Percentiles rank a stretch among this genome's conserved stretches.
phyloP scores from a whole-genome alignment of 2,113 vertebrate species.

The Scomber colias region DNA sequence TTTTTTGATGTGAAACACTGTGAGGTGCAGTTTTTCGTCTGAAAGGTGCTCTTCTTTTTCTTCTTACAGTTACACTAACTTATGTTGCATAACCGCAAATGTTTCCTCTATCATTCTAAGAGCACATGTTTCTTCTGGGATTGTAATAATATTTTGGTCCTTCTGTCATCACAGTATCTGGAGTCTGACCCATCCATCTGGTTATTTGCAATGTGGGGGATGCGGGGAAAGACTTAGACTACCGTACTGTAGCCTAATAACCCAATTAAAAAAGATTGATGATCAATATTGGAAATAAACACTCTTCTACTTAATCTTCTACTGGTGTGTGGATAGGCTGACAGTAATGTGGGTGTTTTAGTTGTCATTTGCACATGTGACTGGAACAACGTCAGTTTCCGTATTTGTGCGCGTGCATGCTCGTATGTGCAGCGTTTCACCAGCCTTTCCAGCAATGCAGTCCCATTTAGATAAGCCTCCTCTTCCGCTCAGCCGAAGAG shows the following conservation, averaged over 20 bases:
- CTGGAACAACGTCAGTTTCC: neutral
- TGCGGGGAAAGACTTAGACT: neutral
- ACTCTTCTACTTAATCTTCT: conserved; percentile 5
- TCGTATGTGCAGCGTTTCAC: neutral
- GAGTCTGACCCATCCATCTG: neutral
- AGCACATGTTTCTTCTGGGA: no score
- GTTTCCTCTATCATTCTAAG: neutral
- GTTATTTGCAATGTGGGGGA: neutral
- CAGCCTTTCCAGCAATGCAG: conserved; percentile 26
- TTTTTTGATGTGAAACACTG: no score
- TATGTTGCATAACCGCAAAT: neutral
- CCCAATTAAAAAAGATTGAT: neutral
- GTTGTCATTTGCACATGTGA: conserved; percentile 15
- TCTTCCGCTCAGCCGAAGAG: conserved; percentile 41
- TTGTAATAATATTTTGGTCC: neutral
- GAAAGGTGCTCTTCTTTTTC: no score
- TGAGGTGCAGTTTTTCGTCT: no score
- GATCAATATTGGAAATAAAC: conserved; percentile 16
- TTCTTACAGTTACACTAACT: no score
- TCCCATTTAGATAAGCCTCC: conserved; percentile 65
- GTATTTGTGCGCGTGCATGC: conserved; percentile 7
- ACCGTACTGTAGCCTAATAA: neutral
- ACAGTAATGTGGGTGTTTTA: neutral
- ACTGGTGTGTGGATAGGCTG: neutral
- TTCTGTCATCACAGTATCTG: neutral